Evolutionary conservation across 2,888 invertebrate species (phyloP).

Genomic region (Malthinus seriepunctatus): DNA sequence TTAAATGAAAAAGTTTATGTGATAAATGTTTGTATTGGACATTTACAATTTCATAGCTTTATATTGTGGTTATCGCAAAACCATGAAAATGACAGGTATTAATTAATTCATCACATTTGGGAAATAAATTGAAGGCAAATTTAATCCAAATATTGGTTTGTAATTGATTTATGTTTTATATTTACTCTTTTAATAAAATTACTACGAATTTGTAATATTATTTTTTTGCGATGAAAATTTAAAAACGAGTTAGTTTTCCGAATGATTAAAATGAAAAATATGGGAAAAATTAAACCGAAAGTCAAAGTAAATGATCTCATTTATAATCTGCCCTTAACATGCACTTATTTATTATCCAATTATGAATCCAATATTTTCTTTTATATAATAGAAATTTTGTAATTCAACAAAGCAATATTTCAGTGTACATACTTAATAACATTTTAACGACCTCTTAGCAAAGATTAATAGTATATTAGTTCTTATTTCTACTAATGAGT

Average conservation of each 20-base stretch:
- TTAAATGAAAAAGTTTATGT: too few species aligned
- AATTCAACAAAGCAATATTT: conserved; percentile 18
- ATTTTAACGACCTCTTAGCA: conserved; percentile 18
- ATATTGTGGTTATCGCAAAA: not conserved
- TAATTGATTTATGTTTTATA: not conserved
- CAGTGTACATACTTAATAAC: conserved; percentile 18
- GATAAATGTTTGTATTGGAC: too few species aligned
- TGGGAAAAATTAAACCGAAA: too few species aligned
- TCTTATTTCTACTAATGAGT: conserved; percentile 33
- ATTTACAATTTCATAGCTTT: too few species aligned
- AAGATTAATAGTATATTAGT: conserved; percentile 22
- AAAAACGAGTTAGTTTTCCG: too few species aligned
- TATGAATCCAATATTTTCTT: conserved; percentile 1
- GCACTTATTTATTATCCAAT: conserved; percentile 1
- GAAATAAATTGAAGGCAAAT: not conserved
- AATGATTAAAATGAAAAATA: too few species aligned
- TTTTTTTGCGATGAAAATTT: too few species aligned
- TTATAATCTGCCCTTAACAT: not conserved
- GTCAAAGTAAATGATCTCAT: too few species aligned
- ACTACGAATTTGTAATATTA: too few species aligned
- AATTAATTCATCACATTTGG: not conserved
- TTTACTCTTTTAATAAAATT: not conserved
- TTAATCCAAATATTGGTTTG: not conserved
- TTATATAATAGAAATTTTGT: conserved; percentile 4
- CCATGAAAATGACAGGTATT: not conserved